Evolutionary conservation across 2,797 vertebrate genomes (phyloP).

Genomic region (Zalophus californianus): DNA sequence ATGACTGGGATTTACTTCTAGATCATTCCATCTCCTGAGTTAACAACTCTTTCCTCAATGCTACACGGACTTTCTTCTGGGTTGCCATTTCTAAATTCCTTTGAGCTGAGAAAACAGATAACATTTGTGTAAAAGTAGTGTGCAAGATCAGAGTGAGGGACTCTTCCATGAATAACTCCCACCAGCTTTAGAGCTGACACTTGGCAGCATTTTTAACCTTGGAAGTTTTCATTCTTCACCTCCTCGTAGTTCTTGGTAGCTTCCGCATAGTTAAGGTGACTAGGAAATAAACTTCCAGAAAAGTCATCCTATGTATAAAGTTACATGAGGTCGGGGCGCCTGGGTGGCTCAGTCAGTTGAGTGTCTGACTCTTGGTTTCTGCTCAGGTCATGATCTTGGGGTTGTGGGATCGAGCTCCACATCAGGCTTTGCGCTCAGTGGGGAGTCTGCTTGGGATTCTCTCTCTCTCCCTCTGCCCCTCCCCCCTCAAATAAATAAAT

Average conservation of each 20-base stretch:
- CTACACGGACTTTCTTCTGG: not conserved
- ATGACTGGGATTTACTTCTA: not conserved
- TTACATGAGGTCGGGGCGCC: not conserved
- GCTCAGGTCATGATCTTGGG: not conserved
- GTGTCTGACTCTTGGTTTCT: not conserved
- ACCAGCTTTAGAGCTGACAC: not conserved
- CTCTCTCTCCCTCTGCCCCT: not conserved
- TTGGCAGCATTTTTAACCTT: not conserved
- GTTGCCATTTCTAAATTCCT: not conserved
- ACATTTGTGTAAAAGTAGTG: not conserved
- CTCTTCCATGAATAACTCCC: not conserved
- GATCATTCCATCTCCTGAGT: not conserved
- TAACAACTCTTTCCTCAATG: not conserved
- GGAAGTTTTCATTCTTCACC: not conserved
- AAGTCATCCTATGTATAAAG: not conserved
- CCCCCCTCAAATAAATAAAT: not conserved
- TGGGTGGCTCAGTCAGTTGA: not conserved
- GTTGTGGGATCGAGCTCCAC: not conserved
- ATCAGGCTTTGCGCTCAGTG: not conserved
- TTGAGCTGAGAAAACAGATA: not conserved
- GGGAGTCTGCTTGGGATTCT: not conserved
- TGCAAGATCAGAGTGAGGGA: not conserved
- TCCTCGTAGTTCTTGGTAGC: not conserved
- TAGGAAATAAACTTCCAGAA: not conserved
- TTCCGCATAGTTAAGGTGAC: not conserved